Evolutionary conservation across 1,140 invertebrate species (phyloP).

Genomic region (Bombus difficillimus): DNA sequence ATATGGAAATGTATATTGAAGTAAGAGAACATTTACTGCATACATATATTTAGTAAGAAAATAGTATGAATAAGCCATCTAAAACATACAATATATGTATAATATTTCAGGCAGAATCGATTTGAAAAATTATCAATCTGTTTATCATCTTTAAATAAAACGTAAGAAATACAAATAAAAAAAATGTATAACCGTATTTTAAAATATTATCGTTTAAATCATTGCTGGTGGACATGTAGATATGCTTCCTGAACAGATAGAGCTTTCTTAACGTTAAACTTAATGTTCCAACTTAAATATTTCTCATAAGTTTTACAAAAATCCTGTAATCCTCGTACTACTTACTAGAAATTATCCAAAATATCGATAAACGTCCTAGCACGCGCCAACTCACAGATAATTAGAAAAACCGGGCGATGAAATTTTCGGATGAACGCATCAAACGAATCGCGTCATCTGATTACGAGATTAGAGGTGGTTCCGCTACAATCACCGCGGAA

Average conservation of each 20-base stretch:
- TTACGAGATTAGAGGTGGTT: slow-evolving; percentile 2
- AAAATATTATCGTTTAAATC: too few species aligned
- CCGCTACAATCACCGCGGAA: slow-evolving; percentile 35
- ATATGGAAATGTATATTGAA: too few species aligned
- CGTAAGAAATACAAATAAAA: too few species aligned
- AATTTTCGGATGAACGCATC: background rate
- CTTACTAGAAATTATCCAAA: background rate
- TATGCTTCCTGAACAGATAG: background rate
- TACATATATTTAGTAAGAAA: too few species aligned
- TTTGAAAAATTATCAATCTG: too few species aligned
- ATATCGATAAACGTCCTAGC: background rate
- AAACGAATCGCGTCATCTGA: slow-evolving; percentile 7
- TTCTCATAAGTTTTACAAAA: background rate
- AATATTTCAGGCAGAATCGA: too few species aligned
- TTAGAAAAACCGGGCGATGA: background rate
- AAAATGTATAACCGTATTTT: too few species aligned
- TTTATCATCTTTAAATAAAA: too few species aligned
- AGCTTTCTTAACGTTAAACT: background rate
- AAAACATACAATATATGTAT: too few species aligned
- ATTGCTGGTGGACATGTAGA: too few species aligned
- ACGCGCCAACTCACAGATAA: background rate
- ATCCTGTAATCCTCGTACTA: background rate
- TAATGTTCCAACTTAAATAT: background rate
- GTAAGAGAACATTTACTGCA: too few species aligned
- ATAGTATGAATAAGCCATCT: too few species aligned